Conservation (phyloP, 2,888 invertebrate species). For the Nomada flava region DNA sequence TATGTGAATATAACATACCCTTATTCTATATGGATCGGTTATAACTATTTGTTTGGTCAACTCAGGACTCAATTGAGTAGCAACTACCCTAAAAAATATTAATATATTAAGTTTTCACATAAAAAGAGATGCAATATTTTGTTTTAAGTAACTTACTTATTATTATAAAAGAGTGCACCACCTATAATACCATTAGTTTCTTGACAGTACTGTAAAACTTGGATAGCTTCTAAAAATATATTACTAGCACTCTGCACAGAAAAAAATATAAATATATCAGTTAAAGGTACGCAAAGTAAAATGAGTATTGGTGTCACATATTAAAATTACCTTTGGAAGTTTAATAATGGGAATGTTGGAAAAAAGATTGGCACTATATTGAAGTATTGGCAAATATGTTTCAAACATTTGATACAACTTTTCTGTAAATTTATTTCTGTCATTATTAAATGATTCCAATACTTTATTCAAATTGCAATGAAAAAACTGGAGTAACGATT, state of each 20-base stretch:
- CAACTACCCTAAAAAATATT: constrained; percentile 88
- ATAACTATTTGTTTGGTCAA: constrained; percentile 92
- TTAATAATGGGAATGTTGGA: constrained; percentile 92
- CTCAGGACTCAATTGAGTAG: constrained; percentile 89
- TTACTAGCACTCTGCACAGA: constrained; percentile 92
- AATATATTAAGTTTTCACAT: neutral
- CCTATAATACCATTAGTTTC: constrained; percentile 92
- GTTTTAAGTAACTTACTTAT: constrained; percentile 87
- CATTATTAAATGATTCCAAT: constrained; percentile 86
- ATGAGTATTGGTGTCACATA: constrained; percentile 8
- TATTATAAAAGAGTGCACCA: constrained; percentile 94
- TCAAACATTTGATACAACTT: constrained; percentile 95
- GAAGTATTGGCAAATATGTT: constrained; percentile 94
- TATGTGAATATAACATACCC: constrained; percentile 82
- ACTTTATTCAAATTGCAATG: constrained; percentile 93
- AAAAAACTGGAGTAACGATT: constrained; percentile 92
- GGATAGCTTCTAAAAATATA: constrained; percentile 94
- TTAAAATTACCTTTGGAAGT: constrained; percentile 89
- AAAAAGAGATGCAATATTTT: neutral
- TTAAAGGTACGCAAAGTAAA: neutral
- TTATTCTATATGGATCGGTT: constrained; percentile 93
- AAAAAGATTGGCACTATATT: constrained; percentile 93
- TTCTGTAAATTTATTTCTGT: constrained; percentile 87
- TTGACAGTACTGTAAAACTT: constrained; percentile 93
- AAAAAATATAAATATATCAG: neutral